These are phyloP conservation scores for Alloplasta piceator DNA, from an alignment of 2,888 invertebrate species.

Conservation along the genomic window DNA sequence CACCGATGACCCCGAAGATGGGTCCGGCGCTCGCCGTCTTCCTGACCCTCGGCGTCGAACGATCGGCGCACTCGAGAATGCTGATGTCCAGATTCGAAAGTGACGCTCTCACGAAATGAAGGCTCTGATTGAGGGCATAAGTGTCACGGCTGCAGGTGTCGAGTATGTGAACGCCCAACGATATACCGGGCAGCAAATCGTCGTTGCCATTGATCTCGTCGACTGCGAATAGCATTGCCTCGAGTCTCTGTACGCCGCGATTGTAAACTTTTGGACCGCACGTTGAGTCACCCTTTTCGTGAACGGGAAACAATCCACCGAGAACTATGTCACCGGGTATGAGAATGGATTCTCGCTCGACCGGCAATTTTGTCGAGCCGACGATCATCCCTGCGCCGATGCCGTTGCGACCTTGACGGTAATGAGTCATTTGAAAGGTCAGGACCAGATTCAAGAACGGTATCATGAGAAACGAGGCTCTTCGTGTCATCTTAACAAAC, in stretches of 20 bases:
- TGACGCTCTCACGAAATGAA: slow-evolving; percentile 86
- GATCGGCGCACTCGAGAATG: slow-evolving; percentile 84
- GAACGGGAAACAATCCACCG: slow-evolving; percentile 87
- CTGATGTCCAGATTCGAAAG: slow-evolving; percentile 84
- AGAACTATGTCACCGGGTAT: slow-evolving; percentile 86
- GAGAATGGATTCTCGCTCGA: slow-evolving; percentile 80
- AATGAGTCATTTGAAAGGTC: slow-evolving; percentile 63
- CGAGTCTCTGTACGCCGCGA: slow-evolving; percentile 87
- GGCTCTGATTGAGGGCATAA: slow-evolving; percentile 86
- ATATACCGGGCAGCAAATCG: slow-evolving; percentile 83
- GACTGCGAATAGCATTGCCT: slow-evolving; percentile 87
- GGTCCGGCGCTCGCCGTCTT: slow-evolving; percentile 83
- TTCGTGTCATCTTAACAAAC: slow-evolving; percentile 58
- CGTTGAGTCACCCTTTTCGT: slow-evolving; percentile 84
- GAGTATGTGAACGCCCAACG: slow-evolving; percentile 86
- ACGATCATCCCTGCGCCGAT: slow-evolving; percentile 30
- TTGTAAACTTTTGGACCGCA: slow-evolving; percentile 85
- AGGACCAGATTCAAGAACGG: slow-evolving; percentile 70
- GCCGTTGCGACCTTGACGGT: slow-evolving; percentile 16
- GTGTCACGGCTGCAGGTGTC: slow-evolving; percentile 87
- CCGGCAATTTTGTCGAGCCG: slow-evolving; percentile 66
- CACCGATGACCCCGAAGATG: slow-evolving; percentile 88
- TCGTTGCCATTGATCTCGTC: slow-evolving; percentile 85
- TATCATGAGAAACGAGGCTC: slow-evolving; percentile 48
- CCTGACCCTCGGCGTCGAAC: slow-evolving; percentile 83